phyloP scores from a whole-genome alignment of 2,888 invertebrate species.

The Euspilapteryx auroguttella region DNA sequence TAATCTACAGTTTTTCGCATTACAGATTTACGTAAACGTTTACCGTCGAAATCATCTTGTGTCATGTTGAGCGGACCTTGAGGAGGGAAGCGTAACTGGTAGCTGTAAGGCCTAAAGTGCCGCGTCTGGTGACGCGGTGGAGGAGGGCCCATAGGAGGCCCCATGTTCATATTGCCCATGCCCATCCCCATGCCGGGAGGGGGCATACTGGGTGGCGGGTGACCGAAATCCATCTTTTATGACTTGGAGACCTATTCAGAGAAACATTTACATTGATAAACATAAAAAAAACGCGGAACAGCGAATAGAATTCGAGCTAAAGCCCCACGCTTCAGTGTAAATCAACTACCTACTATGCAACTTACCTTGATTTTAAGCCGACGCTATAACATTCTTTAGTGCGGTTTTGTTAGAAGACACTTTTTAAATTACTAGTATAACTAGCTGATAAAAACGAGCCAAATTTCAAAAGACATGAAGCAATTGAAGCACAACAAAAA shows the following conservation, averaged over 20 bases:
- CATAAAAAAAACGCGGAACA: too few species aligned
- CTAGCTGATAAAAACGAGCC: too few species aligned
- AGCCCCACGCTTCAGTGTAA: too few species aligned
- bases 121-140: constrained; percentile 47
- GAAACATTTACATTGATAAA: constrained; percentile 14
- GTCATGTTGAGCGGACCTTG: constrained; percentile 70
- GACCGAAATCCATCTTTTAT: constrained; percentile 49
- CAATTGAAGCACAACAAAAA: too few species aligned
- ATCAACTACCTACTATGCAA: too few species aligned
- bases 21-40: constrained; percentile 91
- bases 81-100: constrained; percentile 50
- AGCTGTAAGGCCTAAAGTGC: constrained; percentile 49
- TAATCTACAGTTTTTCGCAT: constrained; percentile 98
- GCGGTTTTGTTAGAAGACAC: too few species aligned
- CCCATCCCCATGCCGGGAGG: constrained; percentile 27
- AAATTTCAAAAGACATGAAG: too few species aligned
- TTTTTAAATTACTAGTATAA: too few species aligned
- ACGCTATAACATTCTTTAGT: too few species aligned
- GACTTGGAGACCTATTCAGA: constrained; percentile 50
- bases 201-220: constrained; percentile 46
- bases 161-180: constrained; percentile 5
- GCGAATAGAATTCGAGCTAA: too few species aligned
- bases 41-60: constrained; percentile 93
- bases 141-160: constrained; percentile 19
- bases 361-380: too few species aligned